These are phyloP conservation scores for Macroteleia sp. DNA, from an alignment of 2,888 invertebrate species.

Conservation along the genomic window DNA sequence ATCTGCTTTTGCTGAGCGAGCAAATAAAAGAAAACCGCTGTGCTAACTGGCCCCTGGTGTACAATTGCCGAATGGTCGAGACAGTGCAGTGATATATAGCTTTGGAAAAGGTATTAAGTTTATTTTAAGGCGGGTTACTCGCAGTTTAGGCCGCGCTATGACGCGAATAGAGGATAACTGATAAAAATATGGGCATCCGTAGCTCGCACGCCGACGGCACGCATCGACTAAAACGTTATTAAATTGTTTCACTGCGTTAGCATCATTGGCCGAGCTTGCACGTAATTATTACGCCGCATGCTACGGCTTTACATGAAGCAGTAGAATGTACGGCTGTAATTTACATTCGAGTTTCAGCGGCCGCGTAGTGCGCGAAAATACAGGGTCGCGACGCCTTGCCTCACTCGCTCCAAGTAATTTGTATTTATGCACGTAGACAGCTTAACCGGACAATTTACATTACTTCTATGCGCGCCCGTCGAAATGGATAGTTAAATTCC, in stretches of 20 bases:
- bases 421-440: constrained; percentile 56
- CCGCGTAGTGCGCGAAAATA: constrained; percentile 55
- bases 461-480: constrained; percentile 30
- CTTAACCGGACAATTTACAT: constrained; percentile 51
- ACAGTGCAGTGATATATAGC: no score
- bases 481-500: constrained; percentile 53
- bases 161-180: constrained; percentile 16
- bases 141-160: neutral
- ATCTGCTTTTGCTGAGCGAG: no score
- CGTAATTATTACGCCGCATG: constrained; percentile 62
- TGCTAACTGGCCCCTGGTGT: no score
- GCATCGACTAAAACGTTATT: constrained; percentile 68
- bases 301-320: constrained; percentile 50
- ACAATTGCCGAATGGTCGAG: no score
- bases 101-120: no score
- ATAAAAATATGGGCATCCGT: constrained; percentile 3
- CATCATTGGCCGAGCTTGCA: constrained; percentile 60
- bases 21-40: no score
- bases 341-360: constrained; percentile 55
- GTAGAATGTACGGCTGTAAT: constrained; percentile 52
- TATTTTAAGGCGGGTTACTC: constrained; percentile 13
- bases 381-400: constrained; percentile 46
- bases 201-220: constrained; percentile 50
- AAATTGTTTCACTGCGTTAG: constrained; percentile 71
- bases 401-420: constrained; percentile 46